Percentiles rank a stretch among this genome's conserved stretches.
phyloP scores from a whole-genome alignment of 1,140 invertebrate species.

The Drosophila rhopaloa region DNA sequence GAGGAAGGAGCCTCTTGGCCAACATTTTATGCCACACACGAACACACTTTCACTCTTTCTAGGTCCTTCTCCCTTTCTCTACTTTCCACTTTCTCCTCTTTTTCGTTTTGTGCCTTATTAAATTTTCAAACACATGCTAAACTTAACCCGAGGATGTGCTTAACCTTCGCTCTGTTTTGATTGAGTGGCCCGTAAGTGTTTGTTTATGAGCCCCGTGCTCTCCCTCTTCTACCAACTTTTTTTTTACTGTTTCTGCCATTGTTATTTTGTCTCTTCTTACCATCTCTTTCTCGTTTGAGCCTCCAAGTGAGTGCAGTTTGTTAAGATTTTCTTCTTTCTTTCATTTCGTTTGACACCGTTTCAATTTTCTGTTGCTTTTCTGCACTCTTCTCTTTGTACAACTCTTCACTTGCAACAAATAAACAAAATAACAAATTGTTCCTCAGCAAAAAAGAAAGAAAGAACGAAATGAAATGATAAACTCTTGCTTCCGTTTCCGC shows the following conservation, averaged over 20 bases:
- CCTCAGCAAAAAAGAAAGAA: constrained; percentile 32
- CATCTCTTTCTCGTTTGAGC: constrained; percentile 29
- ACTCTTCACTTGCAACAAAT: constrained; percentile 49
- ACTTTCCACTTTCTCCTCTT: not conserved
- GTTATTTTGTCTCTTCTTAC: constrained; percentile 19
- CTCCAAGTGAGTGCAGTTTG: constrained; percentile 48
- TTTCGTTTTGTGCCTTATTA: constrained; percentile 66
- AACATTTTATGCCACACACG: constrained; percentile 58
- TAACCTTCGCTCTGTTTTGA: constrained; percentile 81
- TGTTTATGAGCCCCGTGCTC: constrained; percentile 57
- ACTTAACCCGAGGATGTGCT: constrained; percentile 79
- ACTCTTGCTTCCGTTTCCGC: constrained; percentile 83
- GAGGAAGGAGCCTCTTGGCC: constrained; percentile 34
- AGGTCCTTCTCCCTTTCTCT: constrained; percentile 1
- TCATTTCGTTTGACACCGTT: constrained; percentile 46
- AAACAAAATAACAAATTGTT: constrained; percentile 28
- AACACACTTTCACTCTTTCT: constrained; percentile 38
- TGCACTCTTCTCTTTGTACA: constrained; percentile 42
- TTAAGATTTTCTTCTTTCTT: constrained; percentile 37
- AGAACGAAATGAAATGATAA: constrained; percentile 59
- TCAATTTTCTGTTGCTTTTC: constrained; percentile 50
- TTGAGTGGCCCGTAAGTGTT: constrained; percentile 77
- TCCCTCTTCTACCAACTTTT: constrained; percentile 8
- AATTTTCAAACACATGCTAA: constrained; percentile 82
- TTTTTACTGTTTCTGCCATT: constrained; percentile 19